A percentile compares a stretch with the other conserved stretches of the same genome.
Conservation (phyloP, 2,888 invertebrate genomes). For the Diaphora mendica region DNA sequence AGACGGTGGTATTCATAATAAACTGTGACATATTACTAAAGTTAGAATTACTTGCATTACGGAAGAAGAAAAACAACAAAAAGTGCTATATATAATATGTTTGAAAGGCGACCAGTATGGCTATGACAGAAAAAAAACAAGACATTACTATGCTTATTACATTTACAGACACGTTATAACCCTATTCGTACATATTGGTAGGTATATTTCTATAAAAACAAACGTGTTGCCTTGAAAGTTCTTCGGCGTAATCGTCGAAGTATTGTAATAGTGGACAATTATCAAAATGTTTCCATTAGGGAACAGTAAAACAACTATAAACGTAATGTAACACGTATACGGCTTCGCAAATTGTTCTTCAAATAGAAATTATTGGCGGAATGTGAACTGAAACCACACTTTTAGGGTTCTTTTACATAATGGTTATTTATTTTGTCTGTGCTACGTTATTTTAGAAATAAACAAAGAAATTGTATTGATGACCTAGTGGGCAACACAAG, state of each 20-base stretch:
- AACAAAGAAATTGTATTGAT: background rate
- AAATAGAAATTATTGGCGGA: constrained; percentile 49
- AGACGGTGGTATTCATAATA: background rate
- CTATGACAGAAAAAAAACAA: background rate
- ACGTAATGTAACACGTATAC: constrained; percentile 43
- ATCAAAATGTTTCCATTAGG: constrained; percentile 27
- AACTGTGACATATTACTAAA: background rate
- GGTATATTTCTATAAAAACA: background rate
- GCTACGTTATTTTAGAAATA: background rate
- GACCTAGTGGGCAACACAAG: background rate
- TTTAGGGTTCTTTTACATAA: constrained; percentile 17
- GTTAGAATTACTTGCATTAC: background rate
- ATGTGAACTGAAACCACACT: constrained; percentile 33
- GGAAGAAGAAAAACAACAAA: background rate
- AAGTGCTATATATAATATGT: background rate
- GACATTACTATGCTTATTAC: constrained; percentile 3
- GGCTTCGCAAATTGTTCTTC: constrained; percentile 53
- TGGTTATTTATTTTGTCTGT: background rate
- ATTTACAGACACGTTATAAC: background rate
- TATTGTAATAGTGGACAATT: constrained; percentile 32
- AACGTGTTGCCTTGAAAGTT: background rate
- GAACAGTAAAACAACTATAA: constrained; percentile 41
- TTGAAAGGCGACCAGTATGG: background rate
- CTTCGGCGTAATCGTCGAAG: constrained; percentile 19
- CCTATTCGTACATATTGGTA: background rate